Evolutionary conservation across 2,113 vertebrate species (phyloP).

Genomic region (Hepsetus odoe): DNA sequence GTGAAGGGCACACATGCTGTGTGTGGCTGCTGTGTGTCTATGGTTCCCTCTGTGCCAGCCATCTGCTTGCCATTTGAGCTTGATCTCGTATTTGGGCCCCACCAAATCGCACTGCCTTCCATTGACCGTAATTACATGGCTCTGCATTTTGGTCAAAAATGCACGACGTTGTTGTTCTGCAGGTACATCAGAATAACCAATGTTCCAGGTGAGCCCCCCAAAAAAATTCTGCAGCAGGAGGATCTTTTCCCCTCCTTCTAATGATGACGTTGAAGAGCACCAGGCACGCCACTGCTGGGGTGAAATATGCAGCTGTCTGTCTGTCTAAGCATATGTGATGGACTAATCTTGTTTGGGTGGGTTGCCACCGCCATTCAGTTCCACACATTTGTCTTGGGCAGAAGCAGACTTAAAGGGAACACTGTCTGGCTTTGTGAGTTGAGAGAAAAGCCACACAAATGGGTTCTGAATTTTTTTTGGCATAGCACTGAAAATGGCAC

Average conservation of each 20-base stretch:
- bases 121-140: conserved; percentile 48
- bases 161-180: conserved; percentile 12
- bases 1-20: conserved; percentile 59
- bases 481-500: not conserved
- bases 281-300: conserved; percentile 33
- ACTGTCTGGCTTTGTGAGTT: conserved; percentile 12
- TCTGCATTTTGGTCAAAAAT: conserved; percentile 23
- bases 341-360: conserved; percentile 44
- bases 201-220: not conserved
- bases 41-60: conserved; percentile 64
- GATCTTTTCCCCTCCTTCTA: not conserved
- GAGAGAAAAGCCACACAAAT: conserved; percentile 31
- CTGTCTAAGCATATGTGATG: not conserved
- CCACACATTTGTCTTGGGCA: conserved; percentile 16
- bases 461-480: not conserved
- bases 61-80: conserved; percentile 56
- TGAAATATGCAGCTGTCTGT: conserved; percentile 34
- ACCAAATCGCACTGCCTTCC: conserved; percentile 22
- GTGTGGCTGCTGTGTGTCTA: conserved; percentile 56
- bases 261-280: conserved; percentile 34
- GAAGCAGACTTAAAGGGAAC: not conserved
- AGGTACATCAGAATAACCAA: conserved; percentile 10
- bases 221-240: conserved; percentile 52
- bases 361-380: conserved; percentile 25
- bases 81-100: conserved; percentile 54